phyloP scores from a whole-genome alignment of 2,888 invertebrate species.

The Lepidocyrtoides sp. region DNA sequence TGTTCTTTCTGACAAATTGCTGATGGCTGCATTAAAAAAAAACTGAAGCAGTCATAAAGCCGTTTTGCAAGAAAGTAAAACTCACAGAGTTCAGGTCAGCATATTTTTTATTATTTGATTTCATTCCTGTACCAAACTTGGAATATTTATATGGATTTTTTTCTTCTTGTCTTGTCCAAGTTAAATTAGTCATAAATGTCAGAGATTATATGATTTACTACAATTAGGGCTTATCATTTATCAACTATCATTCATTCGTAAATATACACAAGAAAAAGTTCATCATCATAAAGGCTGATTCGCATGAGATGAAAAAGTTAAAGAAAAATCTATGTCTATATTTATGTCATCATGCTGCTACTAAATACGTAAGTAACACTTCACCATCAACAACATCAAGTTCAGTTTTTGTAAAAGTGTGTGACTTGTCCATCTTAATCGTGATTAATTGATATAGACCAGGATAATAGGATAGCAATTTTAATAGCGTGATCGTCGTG shows the following conservation, averaged over 20 bases:
- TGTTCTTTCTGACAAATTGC: neutral
- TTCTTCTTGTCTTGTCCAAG: conserved; percentile 6
- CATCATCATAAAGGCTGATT: conserved; percentile 3
- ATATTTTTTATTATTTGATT: neutral
- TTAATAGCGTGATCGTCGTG: neutral
- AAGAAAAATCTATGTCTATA: conserved; percentile 15
- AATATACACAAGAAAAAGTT: conserved; percentile 9
- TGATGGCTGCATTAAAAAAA: neutral
- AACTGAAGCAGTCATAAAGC: neutral
- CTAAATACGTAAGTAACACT: neutral
- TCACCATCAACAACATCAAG: conserved; percentile 31
- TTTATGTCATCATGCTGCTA: conserved; percentile 32
- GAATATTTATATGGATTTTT: neutral
- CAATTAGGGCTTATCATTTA: conserved; percentile 60
- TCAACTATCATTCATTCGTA: conserved; percentile 23
- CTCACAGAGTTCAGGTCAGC: neutral
- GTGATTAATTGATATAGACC: conserved; percentile 62
- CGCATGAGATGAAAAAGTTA: neutral
- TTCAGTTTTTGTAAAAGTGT: conserved; percentile 65
- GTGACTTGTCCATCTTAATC: conserved; percentile 75
- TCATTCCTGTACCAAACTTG: neutral
- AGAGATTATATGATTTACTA: conserved; percentile 53
- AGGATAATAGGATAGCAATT: conserved; percentile 19
- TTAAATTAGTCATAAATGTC: conserved; percentile 56
- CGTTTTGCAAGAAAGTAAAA: neutral